Conservation (phyloP, 1,140 invertebrate genomes). For the Archivesica marissinica region DNA sequence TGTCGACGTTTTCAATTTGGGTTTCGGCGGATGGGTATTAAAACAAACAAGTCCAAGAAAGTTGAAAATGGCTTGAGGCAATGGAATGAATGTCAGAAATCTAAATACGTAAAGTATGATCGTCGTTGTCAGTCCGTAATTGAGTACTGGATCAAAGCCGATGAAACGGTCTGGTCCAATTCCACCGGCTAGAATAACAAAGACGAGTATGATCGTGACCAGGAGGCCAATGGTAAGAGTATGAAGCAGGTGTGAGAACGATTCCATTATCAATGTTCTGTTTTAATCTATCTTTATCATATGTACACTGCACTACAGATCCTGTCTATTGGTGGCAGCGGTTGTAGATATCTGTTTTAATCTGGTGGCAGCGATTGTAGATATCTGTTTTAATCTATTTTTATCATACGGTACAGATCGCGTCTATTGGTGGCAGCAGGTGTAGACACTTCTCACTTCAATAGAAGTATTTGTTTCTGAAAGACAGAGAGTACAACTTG, state of each 20-base stretch:
- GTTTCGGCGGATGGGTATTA: conserved; percentile 97
- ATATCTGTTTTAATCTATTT: too few relatives aligned
- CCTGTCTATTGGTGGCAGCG: too few relatives aligned
- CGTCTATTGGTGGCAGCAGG: too few relatives aligned
- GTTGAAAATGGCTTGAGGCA: conserved; percentile 72
- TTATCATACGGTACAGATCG: too few relatives aligned
- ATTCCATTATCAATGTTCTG: conserved; percentile 30
- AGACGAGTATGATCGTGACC: conserved; percentile 58
- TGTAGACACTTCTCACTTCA: too few relatives aligned
- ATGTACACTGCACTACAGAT: too few relatives aligned
- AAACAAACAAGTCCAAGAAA: conserved; percentile 89
- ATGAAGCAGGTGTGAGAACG: conserved; percentile 51
- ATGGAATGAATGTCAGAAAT: conserved; percentile 70
- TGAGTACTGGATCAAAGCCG: conserved; percentile 56
- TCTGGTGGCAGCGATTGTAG: too few relatives aligned
- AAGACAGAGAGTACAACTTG: too few relatives aligned
- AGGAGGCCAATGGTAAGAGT: conserved; percentile 46
- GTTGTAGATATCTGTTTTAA: too few relatives aligned
- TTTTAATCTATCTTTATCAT: too few relatives aligned
- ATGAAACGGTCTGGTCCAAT: conserved; percentile 40
- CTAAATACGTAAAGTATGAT: conserved; percentile 71
- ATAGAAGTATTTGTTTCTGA: too few relatives aligned
- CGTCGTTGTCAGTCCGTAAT: conserved; percentile 66
- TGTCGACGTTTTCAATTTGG: conserved; percentile 94
- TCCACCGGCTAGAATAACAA: conserved; percentile 56